Base-by-base conservation (phyloP, 1,140 invertebrate species). In the Drosophila parvula region DNA sequence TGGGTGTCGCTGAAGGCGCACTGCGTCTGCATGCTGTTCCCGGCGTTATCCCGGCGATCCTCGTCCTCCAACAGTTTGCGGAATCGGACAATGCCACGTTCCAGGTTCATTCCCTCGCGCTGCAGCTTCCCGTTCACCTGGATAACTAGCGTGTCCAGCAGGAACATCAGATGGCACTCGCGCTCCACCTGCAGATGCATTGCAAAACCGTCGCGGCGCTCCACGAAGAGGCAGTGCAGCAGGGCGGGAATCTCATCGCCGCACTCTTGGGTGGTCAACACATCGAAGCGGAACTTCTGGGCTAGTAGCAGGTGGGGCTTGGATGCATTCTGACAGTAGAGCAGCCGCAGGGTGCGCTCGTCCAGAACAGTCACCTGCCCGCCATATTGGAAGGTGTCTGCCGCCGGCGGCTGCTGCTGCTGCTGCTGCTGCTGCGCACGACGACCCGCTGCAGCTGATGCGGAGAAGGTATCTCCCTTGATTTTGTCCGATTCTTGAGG, bases 221-320 rank as follows among this genome's bases (percentile, higher is more conserved):
- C 64, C 12, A 40, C 64, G 12, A 80, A 70, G n/a, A 80, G 50
- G 14, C 36, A 30, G 12, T 75, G 56, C 9, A 80, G 34, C 28
- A 80, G 10, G 12, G 28, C 18, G 11, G 60, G 27, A 4, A 80
- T 47, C 44, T 80, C 78, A 5, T 70, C 40, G 11, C 53, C 48
- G 6, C 43, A 61, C 14, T 51, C 47, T 2, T 50, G 40, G 1
- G 47, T 47, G 12, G n/a, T 59, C 16, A 80, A 30, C 7, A 44
- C 50, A 60, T 80, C 78, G 2, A 79, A 80, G 27, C 43, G 59
- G 3, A 75, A 40, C n/a, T 76, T 80, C 16, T 79, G 78, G 12
- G 78, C 63, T 4, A 75, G 22, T 14, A 80, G 28, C 40, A 80
- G 53, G 5, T 69, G 76, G 3, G 78, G 71, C 6, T 75, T 65